Evolutionary conservation across 2,888 invertebrate genomes (phyloP).

Genomic region (Luperina nickerlii): DNA sequence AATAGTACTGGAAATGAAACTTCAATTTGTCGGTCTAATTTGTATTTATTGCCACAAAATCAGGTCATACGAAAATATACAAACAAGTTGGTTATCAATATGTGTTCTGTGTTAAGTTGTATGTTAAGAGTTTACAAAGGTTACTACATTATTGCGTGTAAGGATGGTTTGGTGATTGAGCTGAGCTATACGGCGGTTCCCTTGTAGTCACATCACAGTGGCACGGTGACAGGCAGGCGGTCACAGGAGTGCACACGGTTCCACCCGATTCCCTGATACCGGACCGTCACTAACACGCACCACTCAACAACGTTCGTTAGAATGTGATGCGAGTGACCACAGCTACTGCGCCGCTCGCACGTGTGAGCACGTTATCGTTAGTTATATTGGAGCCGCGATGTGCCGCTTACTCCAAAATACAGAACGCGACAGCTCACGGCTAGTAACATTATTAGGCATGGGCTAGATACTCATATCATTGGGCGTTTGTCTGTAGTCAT

Average conservation of each 20-base stretch:
- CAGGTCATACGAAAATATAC: slow-evolving; percentile 55
- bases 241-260: not conserved
- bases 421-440: not conserved
- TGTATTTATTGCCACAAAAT: slow-evolving; percentile 50
- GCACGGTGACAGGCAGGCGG: not conserved
- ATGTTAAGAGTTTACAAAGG: slow-evolving; percentile 1
- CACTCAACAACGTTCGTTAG: not conserved
- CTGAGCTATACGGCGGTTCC: not conserved
- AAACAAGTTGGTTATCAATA: slow-evolving; percentile 32
- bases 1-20: slow-evolving; percentile 31
- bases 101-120: slow-evolving; percentile 13
- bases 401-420: no score
- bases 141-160: not conserved
- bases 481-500: not conserved
- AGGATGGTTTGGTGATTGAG: not conserved
- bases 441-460: not conserved
- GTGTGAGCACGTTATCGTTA: not conserved
- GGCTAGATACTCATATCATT: not conserved
- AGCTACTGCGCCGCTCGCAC: not conserved
- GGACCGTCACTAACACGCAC: not conserved
- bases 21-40: slow-evolving; percentile 27
- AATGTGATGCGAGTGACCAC: not conserved
- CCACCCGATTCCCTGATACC: not conserved
- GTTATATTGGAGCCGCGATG: no score
- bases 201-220: not conserved